These are phyloP conservation scores for Cygnus atratus DNA, from an alignment of 2,113 vertebrate genomes.

Conservation along the genomic window DNA sequence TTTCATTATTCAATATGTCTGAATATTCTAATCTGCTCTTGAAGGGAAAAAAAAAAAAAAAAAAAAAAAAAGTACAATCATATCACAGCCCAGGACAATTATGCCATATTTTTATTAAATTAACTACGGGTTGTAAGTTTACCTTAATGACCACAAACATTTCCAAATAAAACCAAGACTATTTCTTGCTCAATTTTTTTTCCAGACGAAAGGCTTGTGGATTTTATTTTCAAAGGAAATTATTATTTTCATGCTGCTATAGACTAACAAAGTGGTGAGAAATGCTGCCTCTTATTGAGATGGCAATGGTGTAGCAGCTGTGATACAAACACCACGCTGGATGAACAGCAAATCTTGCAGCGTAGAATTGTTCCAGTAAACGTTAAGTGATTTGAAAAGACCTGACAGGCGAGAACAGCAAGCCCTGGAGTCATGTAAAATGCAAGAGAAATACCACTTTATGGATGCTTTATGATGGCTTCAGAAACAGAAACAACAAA, in stretches of 20 bases:
- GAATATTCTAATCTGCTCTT: conserved; percentile 50
- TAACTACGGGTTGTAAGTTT: conserved; percentile 9
- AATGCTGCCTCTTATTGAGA: conserved; percentile 65
- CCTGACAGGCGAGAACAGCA: conserved; percentile 92
- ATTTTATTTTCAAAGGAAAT: conserved; percentile 55
- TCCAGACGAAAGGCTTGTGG: conserved; percentile 42
- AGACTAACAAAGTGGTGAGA: conserved; percentile 60
- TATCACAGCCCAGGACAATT: conserved; percentile 28
- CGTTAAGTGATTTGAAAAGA: conserved; percentile 88
- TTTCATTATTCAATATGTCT: conserved; percentile 58
- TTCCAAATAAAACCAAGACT: conserved; percentile 37
- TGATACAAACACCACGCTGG: conserved; percentile 73
- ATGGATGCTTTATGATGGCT: conserved; percentile 72
- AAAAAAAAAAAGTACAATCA: not conserved
- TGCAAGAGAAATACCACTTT: conserved; percentile 88
- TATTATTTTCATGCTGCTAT: conserved; percentile 58
- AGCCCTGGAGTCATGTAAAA: conserved; percentile 93
- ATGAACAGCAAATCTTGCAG: conserved; percentile 81
- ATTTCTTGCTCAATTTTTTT: conserved; percentile 10
- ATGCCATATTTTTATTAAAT: conserved; percentile 22
- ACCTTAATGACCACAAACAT: conserved; percentile 45
- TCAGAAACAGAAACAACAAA: conserved; percentile 78
- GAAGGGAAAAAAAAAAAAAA: not conserved
- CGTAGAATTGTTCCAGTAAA: conserved; percentile 84
- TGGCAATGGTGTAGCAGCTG: conserved; percentile 76